These are phyloP conservation scores for Drosophila lacteicornis DNA, from an alignment of 1,140 invertebrate species.

Conservation along the genomic window DNA sequence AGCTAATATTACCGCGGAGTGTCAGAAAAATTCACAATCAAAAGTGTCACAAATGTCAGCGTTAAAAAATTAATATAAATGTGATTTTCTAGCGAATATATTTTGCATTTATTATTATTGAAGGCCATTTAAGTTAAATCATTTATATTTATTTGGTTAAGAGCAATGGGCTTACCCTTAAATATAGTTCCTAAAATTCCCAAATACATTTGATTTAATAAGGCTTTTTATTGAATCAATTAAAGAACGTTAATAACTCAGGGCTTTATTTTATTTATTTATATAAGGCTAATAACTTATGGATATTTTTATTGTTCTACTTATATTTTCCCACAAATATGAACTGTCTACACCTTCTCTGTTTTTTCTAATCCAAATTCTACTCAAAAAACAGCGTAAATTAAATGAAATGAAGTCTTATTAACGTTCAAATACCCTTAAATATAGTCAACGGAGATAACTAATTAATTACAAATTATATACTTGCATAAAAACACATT, in stretches of 20 bases:
- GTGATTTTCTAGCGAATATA: not conserved
- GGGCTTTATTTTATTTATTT: too few species aligned
- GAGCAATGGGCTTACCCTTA: too few species aligned
- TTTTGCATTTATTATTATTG: too few species aligned
- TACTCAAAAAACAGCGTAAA: not conserved
- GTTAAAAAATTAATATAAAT: not conserved
- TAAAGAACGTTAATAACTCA: too few species aligned
- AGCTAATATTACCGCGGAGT: not conserved
- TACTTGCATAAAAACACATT: conserved; percentile 3
- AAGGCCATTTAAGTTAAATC: too few species aligned
- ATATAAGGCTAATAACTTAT: not conserved
- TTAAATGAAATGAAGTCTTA: not conserved
- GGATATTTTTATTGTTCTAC: conserved; percentile 2
- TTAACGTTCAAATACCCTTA: not conserved
- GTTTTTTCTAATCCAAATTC: not conserved
- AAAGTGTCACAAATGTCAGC: not conserved
- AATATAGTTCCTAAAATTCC: too few species aligned
- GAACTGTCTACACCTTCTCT: not conserved
- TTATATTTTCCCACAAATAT: not conserved
- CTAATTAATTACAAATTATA: not conserved
- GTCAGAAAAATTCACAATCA: not conserved
- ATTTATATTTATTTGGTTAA: too few species aligned
- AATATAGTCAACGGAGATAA: not conserved
- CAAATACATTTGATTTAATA: too few species aligned
- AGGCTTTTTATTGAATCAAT: too few species aligned